A percentile compares a stretch with the other conserved stretches of the same genome.
Conservation (phyloP, 2,797 vertebrate genomes). For the Lacerta bilineata region DNA sequence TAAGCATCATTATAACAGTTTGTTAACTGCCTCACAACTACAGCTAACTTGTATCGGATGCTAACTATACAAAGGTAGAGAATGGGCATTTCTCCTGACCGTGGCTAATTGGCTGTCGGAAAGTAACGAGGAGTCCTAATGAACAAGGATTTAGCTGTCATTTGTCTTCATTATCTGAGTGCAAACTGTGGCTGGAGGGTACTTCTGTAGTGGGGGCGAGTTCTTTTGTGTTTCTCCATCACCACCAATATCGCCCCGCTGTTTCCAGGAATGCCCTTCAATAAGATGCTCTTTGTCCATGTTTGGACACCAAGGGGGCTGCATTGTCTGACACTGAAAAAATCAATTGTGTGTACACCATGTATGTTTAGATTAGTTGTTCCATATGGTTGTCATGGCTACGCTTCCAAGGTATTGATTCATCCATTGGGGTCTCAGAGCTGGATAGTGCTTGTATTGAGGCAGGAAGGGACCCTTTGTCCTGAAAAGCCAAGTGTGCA, state of each 20-base stretch:
- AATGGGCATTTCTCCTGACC: conserved; percentile 32
- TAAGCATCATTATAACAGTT: conserved; percentile 35
- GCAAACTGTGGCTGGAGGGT: conserved; percentile 35
- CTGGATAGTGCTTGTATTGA: conserved; percentile 64
- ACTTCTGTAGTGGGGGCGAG: conserved; percentile 7
- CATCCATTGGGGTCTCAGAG: conserved; percentile 65
- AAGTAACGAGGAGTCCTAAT: conserved; percentile 40
- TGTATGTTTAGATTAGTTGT: conserved; percentile 69
- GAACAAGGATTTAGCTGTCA: conserved; percentile 27
- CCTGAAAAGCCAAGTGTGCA: conserved; percentile 60
- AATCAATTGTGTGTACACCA: conserved; percentile 72
- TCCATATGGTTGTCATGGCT: conserved; percentile 77
- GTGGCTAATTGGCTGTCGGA: conserved; percentile 48
- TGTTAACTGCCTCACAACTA: conserved; percentile 13
- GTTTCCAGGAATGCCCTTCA: conserved; percentile 46
- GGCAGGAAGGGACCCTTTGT: conserved; percentile 65
- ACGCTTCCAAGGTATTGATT: conserved; percentile 73
- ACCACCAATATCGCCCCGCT: conserved; percentile 53
- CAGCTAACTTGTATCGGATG: neutral
- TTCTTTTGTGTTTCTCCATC: conserved; percentile 42
- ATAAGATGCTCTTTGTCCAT: conserved; percentile 65
- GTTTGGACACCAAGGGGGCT: conserved; percentile 58
- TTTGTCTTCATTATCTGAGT: conserved; percentile 44
- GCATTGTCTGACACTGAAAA: conserved; percentile 66
- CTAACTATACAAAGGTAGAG: conserved; percentile 31